Percentiles rank a stretch among this genome's conserved stretches.
Evolutionary conservation across 2,888 invertebrate genomes (phyloP).

Genomic region (Linnaemya vulpina): DNA sequence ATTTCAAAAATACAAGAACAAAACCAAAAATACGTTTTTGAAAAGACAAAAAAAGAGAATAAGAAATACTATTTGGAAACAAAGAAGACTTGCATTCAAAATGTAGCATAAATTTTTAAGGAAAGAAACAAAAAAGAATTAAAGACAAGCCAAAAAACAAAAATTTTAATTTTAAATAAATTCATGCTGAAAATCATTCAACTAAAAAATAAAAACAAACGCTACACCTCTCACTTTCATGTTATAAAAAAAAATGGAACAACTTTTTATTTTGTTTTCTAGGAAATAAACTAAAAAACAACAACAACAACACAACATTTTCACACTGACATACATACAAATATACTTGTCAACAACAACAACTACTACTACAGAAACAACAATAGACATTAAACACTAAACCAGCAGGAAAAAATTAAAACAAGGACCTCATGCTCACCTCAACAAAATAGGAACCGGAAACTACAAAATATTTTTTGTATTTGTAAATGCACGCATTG

Average conservation of each 20-base stretch:
- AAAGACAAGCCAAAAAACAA: slow-evolving; percentile 43
- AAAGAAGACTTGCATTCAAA: slow-evolving; percentile 46
- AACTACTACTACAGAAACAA: slow-evolving; percentile 22
- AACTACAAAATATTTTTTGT: slow-evolving; percentile 5
- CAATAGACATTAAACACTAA: slow-evolving; percentile 10
- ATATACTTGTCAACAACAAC: slow-evolving; percentile 11
- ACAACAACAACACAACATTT: slow-evolving; percentile 18
- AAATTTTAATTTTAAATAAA: slow-evolving; percentile 32
- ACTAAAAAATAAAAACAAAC: slow-evolving; percentile 37
- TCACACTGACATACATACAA: slow-evolving; percentile 25
- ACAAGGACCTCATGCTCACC: not conserved
- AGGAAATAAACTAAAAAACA: slow-evolving; percentile 69
- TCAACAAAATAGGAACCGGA: slow-evolving; percentile 29
- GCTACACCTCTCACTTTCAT: slow-evolving; percentile 51
- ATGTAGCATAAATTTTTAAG: slow-evolving; percentile 37
- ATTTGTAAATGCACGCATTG: not conserved
- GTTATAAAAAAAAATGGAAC: slow-evolving; percentile 17
- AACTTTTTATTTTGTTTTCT: slow-evolving; percentile 62
- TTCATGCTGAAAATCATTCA: slow-evolving; percentile 59
- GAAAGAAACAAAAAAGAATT: slow-evolving; percentile 28
- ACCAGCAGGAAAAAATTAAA: not conserved
- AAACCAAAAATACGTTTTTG: slow-evolving; percentile 34
- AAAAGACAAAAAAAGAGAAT: slow-evolving; percentile 31
- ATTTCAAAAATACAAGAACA: slow-evolving; percentile 37
- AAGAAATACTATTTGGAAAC: slow-evolving; percentile 44